phyloP scores from a whole-genome alignment of 1,140 invertebrate genomes.

The Drosophila sechellia region DNA sequence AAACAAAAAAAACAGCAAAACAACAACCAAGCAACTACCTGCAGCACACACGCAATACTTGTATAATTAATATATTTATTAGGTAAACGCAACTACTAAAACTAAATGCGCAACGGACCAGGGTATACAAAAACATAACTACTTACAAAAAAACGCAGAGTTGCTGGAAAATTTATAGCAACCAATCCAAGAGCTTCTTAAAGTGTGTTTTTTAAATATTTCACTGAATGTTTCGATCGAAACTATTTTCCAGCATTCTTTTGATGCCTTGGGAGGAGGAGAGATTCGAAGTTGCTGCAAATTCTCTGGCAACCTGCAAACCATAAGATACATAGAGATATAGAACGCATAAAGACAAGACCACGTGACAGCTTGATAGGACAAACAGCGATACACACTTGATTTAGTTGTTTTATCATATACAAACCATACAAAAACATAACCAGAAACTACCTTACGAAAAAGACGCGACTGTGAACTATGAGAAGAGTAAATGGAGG shows the following conservation, averaged over 20 bases:
- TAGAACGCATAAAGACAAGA: constrained; percentile 44
- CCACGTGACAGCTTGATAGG: constrained; percentile 45
- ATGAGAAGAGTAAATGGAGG: constrained; percentile 18
- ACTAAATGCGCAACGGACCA: constrained; percentile 61
- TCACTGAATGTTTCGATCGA: too few relatives aligned
- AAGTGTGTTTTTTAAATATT: neutral
- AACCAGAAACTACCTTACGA: constrained; percentile 61
- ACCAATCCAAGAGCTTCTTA: neutral
- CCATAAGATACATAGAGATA: constrained; percentile 48
- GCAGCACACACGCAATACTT: constrained; percentile 51
- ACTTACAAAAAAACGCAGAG: constrained; percentile 4
- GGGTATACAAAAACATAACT: constrained; percentile 54
- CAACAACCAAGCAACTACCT: constrained; percentile 76
- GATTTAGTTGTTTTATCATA: constrained; percentile 24
- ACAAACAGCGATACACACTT: constrained; percentile 20
- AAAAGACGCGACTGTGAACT: constrained; percentile 55
- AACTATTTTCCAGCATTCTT: neutral
- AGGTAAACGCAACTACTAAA: constrained; percentile 55
- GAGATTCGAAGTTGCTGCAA: neutral
- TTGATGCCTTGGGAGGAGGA: neutral
- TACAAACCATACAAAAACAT: constrained; percentile 29
- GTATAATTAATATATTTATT: constrained; percentile 56
- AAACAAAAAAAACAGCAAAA: constrained; percentile 26
- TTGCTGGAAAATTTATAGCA: constrained; percentile 1
- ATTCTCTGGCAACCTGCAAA: neutral